Conservation (phyloP, 2,113 vertebrate genomes). For the Brachyistius frenatus region DNA sequence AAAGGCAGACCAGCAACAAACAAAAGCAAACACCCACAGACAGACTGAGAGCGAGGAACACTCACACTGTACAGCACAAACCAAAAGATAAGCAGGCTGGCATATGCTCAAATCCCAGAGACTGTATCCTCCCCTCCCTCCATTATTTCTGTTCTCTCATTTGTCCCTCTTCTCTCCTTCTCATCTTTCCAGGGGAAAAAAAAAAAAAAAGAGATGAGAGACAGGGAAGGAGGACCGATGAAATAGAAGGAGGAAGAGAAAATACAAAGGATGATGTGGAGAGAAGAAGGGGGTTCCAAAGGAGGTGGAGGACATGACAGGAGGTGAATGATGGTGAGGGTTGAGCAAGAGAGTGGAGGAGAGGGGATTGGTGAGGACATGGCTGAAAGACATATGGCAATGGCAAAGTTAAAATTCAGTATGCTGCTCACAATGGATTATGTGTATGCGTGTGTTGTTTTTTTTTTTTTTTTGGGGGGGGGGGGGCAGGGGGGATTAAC, state of each 20-base stretch:
- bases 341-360: constrained; percentile 7
- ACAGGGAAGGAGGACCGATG: not conserved
- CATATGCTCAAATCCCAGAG: constrained; percentile 32
- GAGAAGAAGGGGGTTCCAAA: not conserved
- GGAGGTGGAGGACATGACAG: not conserved
- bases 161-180: constrained; percentile 3
- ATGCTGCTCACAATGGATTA: constrained; percentile 46
- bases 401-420: constrained; percentile 47
- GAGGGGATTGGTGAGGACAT: constrained; percentile 16
- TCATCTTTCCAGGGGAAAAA: constrained; percentile 3
- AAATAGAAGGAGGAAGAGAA: not conserved
- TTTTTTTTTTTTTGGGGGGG: no score
- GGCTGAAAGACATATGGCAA: constrained; percentile 40
- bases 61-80: constrained; percentile 27
- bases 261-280: not conserved
- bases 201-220: not conserved
- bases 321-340: not conserved
- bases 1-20: constrained; percentile 47
- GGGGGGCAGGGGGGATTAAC: not conserved
- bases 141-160: constrained; percentile 26
- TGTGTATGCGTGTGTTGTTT: not conserved
- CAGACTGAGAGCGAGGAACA: constrained; percentile 35
- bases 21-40: constrained; percentile 43
- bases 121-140: constrained; percentile 14
- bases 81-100: constrained; percentile 33